These are phyloP conservation scores for Erebia aethiops DNA, from an alignment of 2,888 invertebrate genomes.

Conservation along the genomic window DNA sequence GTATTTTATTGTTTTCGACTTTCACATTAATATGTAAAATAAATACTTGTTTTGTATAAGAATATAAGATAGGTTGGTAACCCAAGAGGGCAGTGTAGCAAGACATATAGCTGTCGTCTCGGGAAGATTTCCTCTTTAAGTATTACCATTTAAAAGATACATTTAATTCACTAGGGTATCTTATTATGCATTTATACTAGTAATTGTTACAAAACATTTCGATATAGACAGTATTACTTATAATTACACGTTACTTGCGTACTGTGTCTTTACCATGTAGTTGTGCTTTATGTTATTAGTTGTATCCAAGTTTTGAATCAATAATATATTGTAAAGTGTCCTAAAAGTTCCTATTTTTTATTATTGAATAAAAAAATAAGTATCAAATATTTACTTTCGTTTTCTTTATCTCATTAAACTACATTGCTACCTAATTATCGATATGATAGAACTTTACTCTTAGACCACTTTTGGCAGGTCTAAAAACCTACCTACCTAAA, in stretches of 20 bases:
- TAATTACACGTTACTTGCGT: not conserved
- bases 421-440: not conserved
- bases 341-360: slow-evolving; percentile 31
- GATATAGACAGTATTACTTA: slow-evolving; percentile 30
- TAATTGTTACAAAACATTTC: slow-evolving; percentile 7
- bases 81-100: slow-evolving; percentile 29
- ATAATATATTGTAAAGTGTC: not conserved
- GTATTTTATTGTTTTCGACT: slow-evolving; percentile 19
- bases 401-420: not conserved
- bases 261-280: not conserved
- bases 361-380: slow-evolving; percentile 14
- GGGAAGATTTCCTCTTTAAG: slow-evolving; percentile 35
- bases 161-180: not conserved
- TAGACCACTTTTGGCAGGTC: no score
- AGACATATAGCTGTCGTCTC: slow-evolving; percentile 13
- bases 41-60: slow-evolving; percentile 37
- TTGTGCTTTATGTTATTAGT: no score
- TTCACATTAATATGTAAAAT: slow-evolving; percentile 17
- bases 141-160: slow-evolving; percentile 30
- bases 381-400: not conserved
- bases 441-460: no score
- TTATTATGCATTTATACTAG: slow-evolving; percentile 46
- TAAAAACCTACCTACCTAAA: no score
- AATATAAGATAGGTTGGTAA: slow-evolving; percentile 40
- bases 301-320: no score